These are phyloP conservation scores for Procavia capensis DNA, from an alignment of 2,113 vertebrate species.

Conservation along the genomic window DNA sequence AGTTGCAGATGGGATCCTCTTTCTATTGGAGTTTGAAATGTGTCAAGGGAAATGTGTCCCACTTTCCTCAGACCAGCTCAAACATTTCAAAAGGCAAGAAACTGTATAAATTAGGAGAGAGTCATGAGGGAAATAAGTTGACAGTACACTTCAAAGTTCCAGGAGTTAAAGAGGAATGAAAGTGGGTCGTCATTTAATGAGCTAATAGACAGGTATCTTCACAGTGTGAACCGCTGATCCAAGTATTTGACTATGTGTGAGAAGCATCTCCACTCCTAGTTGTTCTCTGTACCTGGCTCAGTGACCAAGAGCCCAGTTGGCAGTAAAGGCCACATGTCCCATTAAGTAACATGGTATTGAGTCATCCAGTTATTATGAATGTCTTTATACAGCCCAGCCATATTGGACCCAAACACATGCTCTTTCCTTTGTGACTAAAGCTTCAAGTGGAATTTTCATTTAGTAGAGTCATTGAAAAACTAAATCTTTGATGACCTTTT, in stretches of 20 bases:
- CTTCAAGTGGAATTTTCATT: constrained; percentile 13
- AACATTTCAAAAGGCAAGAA: constrained; percentile 68
- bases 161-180: constrained; percentile 65
- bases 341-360: not conserved
- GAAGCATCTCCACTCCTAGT: not conserved
- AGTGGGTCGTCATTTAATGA: constrained; percentile 72
- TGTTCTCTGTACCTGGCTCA: not conserved
- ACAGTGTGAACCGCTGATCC: not conserved
- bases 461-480: constrained; percentile 20
- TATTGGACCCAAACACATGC: not conserved
- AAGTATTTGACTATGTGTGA: not conserved
- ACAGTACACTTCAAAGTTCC: constrained; percentile 60
- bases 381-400: not conserved
- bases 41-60: constrained; percentile 75
- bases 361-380: not conserved
- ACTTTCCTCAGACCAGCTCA: constrained; percentile 69
- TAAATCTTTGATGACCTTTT: constrained; percentile 4
- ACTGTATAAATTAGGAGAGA: constrained; percentile 69
- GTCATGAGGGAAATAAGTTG: constrained; percentile 74
- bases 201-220: constrained; percentile 1
- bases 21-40: constrained; percentile 60
- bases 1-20: constrained; percentile 46
- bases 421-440: constrained; percentile 12
- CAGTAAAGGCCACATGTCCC: not conserved
- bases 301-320: not conserved